phyloP scores from a whole-genome alignment of 1,140 invertebrate genomes.

The Eumaeus atala region DNA sequence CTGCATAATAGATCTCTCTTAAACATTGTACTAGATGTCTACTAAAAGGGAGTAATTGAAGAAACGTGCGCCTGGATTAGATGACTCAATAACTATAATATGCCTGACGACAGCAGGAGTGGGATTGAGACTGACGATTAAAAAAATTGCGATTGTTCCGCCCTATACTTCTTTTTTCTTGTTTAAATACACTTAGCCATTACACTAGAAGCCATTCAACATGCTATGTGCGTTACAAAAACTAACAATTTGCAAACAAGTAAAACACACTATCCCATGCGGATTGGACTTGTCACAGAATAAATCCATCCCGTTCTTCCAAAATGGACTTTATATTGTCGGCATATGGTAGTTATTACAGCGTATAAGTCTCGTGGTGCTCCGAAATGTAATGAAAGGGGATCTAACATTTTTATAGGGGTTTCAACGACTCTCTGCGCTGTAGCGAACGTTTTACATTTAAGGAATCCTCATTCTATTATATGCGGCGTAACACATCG shows the following conservation, averaged over 20 bases:
- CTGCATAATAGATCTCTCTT: too few species aligned
- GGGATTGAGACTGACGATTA: too few species aligned
- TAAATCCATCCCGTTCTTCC: slow-evolving; percentile 29
- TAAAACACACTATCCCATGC: slow-evolving; percentile 45
- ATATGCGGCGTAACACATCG: slow-evolving; percentile 62
- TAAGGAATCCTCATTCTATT: slow-evolving; percentile 69
- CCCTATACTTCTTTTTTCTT: too few species aligned
- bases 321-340: slow-evolving; percentile 28
- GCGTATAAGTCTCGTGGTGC: slow-evolving; percentile 27
- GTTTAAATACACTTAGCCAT: not conserved
- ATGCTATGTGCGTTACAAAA: slow-evolving; percentile 27
- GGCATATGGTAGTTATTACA: slow-evolving; percentile 32
- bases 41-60: too few species aligned
- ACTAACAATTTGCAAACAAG: slow-evolving; percentile 49
- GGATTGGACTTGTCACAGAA: slow-evolving; percentile 51
- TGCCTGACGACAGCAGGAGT: too few species aligned
- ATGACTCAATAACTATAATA: too few species aligned
- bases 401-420: slow-evolving; percentile 72
- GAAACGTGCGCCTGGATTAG: too few species aligned
- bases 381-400: slow-evolving; percentile 67
- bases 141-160: too few species aligned
- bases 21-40: too few species aligned
- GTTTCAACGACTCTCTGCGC: slow-evolving; percentile 64
- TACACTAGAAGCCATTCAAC: too few species aligned
- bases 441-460: slow-evolving; percentile 65